Evolutionary conservation across 2,797 vertebrate species (phyloP).

Genomic region (Falco peregrinus): DNA sequence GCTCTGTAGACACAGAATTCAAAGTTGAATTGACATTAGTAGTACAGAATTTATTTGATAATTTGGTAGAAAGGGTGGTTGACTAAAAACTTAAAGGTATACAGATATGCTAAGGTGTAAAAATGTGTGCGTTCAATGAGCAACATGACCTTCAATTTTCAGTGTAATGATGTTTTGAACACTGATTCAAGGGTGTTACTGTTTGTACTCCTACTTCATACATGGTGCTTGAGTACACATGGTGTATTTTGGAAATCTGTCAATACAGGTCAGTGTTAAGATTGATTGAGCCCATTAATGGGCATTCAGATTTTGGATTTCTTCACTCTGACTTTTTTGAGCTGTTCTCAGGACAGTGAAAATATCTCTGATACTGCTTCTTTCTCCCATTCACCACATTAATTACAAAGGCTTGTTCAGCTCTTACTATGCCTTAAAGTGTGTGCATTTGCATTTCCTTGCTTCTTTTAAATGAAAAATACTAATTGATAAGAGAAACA

Average conservation of each 20-base stretch:
- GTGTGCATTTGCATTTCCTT: background rate
- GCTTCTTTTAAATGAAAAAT: background rate
- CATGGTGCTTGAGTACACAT: background rate
- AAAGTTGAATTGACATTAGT: background rate
- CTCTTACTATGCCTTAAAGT: background rate
- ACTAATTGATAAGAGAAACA: background rate
- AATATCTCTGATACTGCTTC: background rate
- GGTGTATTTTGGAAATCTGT: background rate
- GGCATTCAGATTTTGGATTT: background rate
- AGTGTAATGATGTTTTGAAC: background rate
- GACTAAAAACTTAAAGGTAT: background rate
- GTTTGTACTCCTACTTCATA: background rate
- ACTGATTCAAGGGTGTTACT: background rate
- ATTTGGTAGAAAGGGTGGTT: background rate
- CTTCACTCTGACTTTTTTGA: background rate
- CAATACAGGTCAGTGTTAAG: background rate
- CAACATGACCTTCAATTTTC: background rate
- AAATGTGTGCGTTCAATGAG: background rate
- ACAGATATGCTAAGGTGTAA: background rate
- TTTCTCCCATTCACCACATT: background rate
- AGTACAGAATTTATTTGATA: background rate
- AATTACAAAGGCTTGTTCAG: background rate
- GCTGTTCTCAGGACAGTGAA: background rate
- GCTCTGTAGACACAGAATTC: background rate
- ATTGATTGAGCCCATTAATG: background rate